Base-by-base conservation (phyloP, 2,797 vertebrate species). In the Micropoecilia bifurca region DNA sequence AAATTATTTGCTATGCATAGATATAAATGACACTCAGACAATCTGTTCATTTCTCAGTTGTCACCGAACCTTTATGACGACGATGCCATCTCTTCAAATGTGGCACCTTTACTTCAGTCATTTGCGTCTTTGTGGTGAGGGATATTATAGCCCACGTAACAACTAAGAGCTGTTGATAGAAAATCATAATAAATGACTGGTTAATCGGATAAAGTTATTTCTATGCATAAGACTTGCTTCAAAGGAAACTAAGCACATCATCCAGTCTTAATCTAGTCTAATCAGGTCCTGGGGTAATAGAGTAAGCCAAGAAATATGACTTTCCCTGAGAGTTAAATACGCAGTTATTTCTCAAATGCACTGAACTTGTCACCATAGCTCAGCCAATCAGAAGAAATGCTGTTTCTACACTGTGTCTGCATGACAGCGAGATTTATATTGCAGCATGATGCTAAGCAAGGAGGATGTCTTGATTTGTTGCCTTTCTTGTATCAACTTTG, bases 1-100 rank as follows among this genome's bases (percentile, higher is more conserved):
- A 80, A 72, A 73, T 77, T 72, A 90, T 92, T 86, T 90, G 90
- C 93, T 93, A 90, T 91, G 85, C 86, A 88, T 86, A 83, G 76
- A 85, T 89, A 36, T 71, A 85, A 63, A 75, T 71, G 61, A 81
- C 75, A 84, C 43, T 74, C 63, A 45, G 90, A 93, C 90, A 91
- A 93, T 93, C 90, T 68, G 71, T 72, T 85, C 76, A 83, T 75
- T 55, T 79, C 71, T 88, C 53, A 43, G 53, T 69, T 72, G 77
- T 50, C 45, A 78, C 46, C 10, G 10, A 45, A 75, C 46, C 63
- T 28, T 50, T 61, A 80, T 14, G 63, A 36, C 75, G 45, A 76
- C 30, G 73, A 78, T 77, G 85, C 81, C 48, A 39, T 55, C 36
- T 74, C 22, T 28, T 22, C 61, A 82, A 88, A 74, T 75, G 57